phyloP scores from a whole-genome alignment of 2,113 vertebrate genomes.

The Trematomus loennbergii region DNA sequence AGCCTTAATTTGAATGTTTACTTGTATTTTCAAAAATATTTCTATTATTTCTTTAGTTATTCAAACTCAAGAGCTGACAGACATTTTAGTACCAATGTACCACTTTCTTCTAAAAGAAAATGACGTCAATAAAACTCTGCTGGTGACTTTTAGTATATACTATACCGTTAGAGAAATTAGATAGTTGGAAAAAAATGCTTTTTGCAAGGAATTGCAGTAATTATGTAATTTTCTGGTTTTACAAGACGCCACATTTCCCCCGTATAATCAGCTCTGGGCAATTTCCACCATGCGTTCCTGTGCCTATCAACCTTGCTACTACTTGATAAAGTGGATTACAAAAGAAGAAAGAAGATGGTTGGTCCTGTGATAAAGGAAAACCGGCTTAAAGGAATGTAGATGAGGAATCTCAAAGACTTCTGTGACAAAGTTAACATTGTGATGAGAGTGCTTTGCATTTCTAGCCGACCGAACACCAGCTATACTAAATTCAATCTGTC shows the following conservation, averaged over 20 bases:
- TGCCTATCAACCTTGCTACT: not conserved
- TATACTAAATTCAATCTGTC: slow-evolving; percentile 1
- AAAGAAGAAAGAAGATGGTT: not conserved
- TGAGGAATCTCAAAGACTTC: slow-evolving; percentile 30
- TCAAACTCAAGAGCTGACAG: not conserved
- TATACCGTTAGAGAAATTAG: too few relatives aligned
- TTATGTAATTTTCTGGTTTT: slow-evolving; percentile 4
- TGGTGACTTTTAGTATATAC: not conserved
- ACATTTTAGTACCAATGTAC: not conserved
- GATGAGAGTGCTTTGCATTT: slow-evolving; percentile 15
- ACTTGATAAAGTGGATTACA: not conserved
- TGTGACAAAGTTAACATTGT: slow-evolving; percentile 5
- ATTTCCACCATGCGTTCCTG: not conserved
- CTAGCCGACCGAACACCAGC: slow-evolving; percentile 29
- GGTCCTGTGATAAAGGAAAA: not conserved
- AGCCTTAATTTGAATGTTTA: not conserved
- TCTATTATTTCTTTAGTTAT: not conserved
- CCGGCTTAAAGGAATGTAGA: slow-evolving; percentile 10
- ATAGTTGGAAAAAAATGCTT: not conserved
- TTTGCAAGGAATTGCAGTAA: not conserved
- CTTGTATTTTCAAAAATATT: not conserved
- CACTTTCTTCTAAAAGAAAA: not conserved
- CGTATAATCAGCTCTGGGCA: slow-evolving; percentile 2
- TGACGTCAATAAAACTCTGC: not conserved
- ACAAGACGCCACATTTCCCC: not conserved